Conservation (phyloP, 2,113 vertebrate genomes). For the Microcebus griseorufus region DNA sequence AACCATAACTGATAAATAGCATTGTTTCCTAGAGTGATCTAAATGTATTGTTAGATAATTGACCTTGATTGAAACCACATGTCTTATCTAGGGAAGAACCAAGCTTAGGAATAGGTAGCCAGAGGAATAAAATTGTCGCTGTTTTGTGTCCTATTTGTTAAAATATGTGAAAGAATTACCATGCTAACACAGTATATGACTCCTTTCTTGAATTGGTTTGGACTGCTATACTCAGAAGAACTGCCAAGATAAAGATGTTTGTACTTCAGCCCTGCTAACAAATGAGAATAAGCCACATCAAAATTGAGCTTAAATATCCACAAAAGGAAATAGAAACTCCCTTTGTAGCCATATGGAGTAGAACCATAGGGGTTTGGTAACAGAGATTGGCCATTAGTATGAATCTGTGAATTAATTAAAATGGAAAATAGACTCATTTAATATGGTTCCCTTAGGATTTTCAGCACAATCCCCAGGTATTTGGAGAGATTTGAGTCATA, state of each 20-base stretch:
- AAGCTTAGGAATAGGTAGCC: neutral
- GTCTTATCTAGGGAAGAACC: neutral
- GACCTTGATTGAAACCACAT: neutral
- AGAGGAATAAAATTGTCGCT: slow-evolving; percentile 9
- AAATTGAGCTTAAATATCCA: slow-evolving; percentile 37
- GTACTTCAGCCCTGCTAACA: neutral
- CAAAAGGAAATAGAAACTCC: neutral
- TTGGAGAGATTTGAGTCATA: neutral
- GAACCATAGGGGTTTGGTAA: neutral
- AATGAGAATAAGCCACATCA: slow-evolving; percentile 11
- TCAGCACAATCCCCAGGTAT: neutral
- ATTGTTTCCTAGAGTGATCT: neutral
- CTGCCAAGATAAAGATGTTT: slow-evolving; percentile 12
- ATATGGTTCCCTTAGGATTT: neutral
- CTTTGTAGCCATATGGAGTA: neutral
- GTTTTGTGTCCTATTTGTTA: neutral
- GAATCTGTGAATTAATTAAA: slow-evolving; percentile 12
- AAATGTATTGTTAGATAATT: neutral
- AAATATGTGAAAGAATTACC: neutral
- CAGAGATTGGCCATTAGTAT: neutral
- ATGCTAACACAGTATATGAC: neutral
- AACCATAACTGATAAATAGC: neutral
- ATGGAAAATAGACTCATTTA: neutral
- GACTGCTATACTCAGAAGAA: neutral
- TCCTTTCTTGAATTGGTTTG: neutral